Evolutionary conservation across 2,888 invertebrate species (phyloP), one percentile per base, ranked within the genome.

Genomic region (Amiota minor): DNA sequence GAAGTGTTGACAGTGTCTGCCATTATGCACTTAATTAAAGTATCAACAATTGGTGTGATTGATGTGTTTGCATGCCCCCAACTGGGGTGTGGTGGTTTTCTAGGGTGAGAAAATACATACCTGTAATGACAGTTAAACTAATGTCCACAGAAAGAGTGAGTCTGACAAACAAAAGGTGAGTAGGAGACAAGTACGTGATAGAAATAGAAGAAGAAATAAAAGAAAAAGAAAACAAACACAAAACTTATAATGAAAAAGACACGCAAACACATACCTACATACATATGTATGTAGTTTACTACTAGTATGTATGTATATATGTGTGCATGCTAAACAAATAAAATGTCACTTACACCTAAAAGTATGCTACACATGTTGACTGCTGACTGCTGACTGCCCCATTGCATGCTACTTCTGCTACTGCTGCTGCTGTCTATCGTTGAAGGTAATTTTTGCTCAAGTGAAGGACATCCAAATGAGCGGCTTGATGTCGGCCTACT

Each of bases 181-280:
- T 18, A 59, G 11, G 18, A 59, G n/a, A 16, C 18, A 18, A 16
- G 18, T 11, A 59, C n/a, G 18, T 16, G 16, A 59, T 16, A 18
- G 14, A 53, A 53, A n/a, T n/a, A 59, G 59, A 59, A 59, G 9
- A 59, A 59, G 14, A 59, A 59, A 59, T 6, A 59, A 59, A 59
- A 20, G 14, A 50, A 16, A 18, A 59, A 2, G 1, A 50, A n/a
- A n/a, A 18, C 20, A 16, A n/a, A 56, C 56, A 56, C 3, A 23
- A 35, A 35, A 59, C 9, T 9, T 59, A 14, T 16, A 16, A 50
- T 59, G 59, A 59, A n/a, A 59, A 50, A 12, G 53, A 18, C 56
- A 16, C 56, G 18, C 56, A 56, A 10, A 10, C 18, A 14, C 10
- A 16, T 16, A 18, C 16, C 2, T 3, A 16, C 56, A 14, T 53